phyloP scores from a whole-genome alignment of 2,888 invertebrate species.

The Drosophila melanosoma region DNA sequence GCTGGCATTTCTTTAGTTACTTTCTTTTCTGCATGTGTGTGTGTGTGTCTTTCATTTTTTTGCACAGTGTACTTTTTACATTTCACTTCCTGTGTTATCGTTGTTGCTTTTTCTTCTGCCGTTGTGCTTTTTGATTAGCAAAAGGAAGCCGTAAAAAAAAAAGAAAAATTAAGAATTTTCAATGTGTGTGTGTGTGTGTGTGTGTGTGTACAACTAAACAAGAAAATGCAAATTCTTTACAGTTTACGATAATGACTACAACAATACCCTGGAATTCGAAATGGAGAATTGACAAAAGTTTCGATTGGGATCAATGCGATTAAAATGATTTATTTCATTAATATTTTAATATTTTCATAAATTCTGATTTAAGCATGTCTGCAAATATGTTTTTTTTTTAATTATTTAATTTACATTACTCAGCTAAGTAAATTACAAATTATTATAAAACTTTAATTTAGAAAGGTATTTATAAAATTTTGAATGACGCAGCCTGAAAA shows the following conservation, averaged over 20 bases:
- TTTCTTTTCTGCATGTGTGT: slow-evolving; percentile 24
- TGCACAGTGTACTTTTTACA: neutral
- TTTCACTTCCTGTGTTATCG: slow-evolving; percentile 7
- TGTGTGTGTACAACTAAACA: slow-evolving; percentile 34
- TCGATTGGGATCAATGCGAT: neutral
- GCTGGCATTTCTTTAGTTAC: slow-evolving; percentile 8
- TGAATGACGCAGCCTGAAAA: slow-evolving; percentile 39
- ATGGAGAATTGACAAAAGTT: neutral
- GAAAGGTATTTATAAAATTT: neutral
- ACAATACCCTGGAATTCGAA: slow-evolving; percentile 16
- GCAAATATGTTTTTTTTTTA: neutral
- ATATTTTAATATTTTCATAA: neutral
- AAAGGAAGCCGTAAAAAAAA: slow-evolving; percentile 43
- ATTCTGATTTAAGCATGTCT: neutral
- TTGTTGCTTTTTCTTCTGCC: slow-evolving; percentile 41
- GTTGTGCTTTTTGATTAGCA: slow-evolving; percentile 77
- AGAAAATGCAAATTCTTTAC: slow-evolving; percentile 36
- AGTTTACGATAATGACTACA: neutral
- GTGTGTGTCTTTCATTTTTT: neutral
- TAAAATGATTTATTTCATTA: neutral
- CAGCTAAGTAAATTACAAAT: neutral
- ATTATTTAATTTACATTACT: neutral
- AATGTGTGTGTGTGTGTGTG: slow-evolving; percentile 27
- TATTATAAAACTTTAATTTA: neutral
- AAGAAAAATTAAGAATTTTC: slow-evolving; percentile 57